These are phyloP conservation scores for Tribolium madens DNA, from an alignment of 1,140 invertebrate species.

Conservation along the genomic window DNA sequence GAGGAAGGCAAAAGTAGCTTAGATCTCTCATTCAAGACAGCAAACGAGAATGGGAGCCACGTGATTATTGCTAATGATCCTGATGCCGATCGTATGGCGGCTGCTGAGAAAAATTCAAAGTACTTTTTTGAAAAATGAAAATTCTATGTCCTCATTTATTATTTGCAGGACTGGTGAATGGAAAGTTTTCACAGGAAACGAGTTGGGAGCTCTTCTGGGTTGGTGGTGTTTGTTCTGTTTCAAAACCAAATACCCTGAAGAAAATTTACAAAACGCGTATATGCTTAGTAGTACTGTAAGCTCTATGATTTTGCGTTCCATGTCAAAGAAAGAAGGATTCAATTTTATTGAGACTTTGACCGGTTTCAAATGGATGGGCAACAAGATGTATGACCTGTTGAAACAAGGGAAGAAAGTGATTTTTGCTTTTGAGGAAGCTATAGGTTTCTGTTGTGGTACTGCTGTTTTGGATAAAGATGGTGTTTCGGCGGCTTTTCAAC, in stretches of 20 bases:
- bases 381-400: constrained; percentile 81
- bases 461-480: constrained; percentile 96
- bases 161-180: constrained; percentile 76
- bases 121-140: constrained; percentile 59
- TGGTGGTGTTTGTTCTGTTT: constrained; percentile 89
- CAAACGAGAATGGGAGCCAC: constrained; percentile 76
- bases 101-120: constrained; percentile 81
- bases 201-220: constrained; percentile 93
- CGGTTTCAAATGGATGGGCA: constrained; percentile 99
- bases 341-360: constrained; percentile 95
- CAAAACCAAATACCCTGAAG: constrained; percentile 67
- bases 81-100: constrained; percentile 95
- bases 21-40: constrained; percentile 86
- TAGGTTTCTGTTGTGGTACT: constrained; percentile 94
- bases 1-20: constrained; percentile 95
- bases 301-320: constrained; percentile 93
- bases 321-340: constrained; percentile 86
- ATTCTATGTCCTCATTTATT: not conserved
- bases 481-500: constrained; percentile 84
- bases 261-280: constrained; percentile 72
- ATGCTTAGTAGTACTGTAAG: constrained; percentile 97
- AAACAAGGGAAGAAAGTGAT: constrained; percentile 80
- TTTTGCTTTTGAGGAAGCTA: constrained; percentile 95
- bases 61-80: constrained; percentile 98
- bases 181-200: constrained; percentile 96